Base-by-base conservation (phyloP, 2,888 invertebrate species). In the Drosophila pseudotalamancana region DNA sequence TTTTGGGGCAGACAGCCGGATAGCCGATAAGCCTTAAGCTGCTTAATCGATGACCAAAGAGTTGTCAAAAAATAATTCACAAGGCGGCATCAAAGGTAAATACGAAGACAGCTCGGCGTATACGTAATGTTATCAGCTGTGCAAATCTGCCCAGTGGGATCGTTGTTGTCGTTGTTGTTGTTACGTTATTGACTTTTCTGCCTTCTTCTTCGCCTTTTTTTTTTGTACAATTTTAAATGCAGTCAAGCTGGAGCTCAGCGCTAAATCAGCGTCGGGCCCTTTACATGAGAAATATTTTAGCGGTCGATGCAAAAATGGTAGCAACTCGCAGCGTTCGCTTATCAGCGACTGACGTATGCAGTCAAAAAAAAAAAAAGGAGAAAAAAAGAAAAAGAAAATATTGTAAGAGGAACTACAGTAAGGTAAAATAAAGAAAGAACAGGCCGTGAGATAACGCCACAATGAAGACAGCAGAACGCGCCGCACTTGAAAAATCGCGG, bases 51-150 rank as follows among this genome's bases (percentile, higher is more conserved):
- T 84, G 83, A 87, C 77, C 84, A 85, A 62, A 79, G 77, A 86
- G 83, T 84, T 84, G 84, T 84, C 84, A 84, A 84, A 78, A 81
- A 86, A 82, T 87, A 84, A 86, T 87, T 84, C 88, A 79, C 86
- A 85, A 72, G 63, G 72, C 56, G 64, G 51, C 56, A 56, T 60
- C 50, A 73, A 79, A 84, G 81, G 84, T 70, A 65, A 82, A 78
- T 81, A 78, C 77, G 85, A 66, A 50, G 81, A 84, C 87, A 69
- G 72, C 69, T 61, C 45, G 72, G 69, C 81, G 87, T 87, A 87
- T 82, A 87, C 84, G 87, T 87, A 82, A 82, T 80, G 74, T 82
- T 87, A 84, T 84, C 83, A 64, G 65, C 48, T 49, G 50, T 49
- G 63, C 65, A 79, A 79, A 84, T 84, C 83, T 84, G 56, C 86